Evolutionary conservation across 2,888 invertebrate genomes (phyloP).

Genomic region (Ophraella communa): DNA sequence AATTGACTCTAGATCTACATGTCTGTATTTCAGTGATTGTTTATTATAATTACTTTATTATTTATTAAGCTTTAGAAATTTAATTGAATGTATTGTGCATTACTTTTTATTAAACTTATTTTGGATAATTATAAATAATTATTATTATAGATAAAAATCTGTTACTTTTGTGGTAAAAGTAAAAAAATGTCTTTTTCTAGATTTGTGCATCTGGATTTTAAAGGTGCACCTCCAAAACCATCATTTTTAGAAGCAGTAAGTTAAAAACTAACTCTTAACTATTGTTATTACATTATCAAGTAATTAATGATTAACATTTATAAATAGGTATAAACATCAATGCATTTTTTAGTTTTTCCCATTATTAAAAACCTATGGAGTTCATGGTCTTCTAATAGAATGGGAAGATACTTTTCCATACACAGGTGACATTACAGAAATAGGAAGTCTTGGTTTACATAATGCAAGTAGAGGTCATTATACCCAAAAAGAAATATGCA

Average conservation of each 20-base stretch:
- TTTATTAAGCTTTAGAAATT: too few relatives aligned
- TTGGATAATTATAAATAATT: too few relatives aligned
- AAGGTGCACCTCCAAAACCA: conserved; percentile 75
- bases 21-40: too few relatives aligned
- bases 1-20: too few relatives aligned
- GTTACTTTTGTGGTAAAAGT: too few relatives aligned
- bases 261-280: neutral
- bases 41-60: too few relatives aligned
- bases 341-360: conserved; percentile 67
- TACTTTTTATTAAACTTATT: too few relatives aligned
- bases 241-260: conserved; percentile 65
- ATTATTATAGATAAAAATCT: too few relatives aligned
- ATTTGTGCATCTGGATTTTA: conserved; percentile 76
- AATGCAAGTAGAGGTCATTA: conserved; percentile 68
- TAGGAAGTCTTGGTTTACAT: conserved; percentile 64
- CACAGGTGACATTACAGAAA: conserved; percentile 65
- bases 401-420: conserved; percentile 94
- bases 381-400: conserved; percentile 82
- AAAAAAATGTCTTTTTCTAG: conserved; percentile 37
- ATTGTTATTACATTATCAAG: too few relatives aligned
- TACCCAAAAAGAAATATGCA: conserved; percentile 69
- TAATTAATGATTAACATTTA: too few relatives aligned
- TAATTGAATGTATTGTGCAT: too few relatives aligned
- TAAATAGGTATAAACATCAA: too few relatives aligned
- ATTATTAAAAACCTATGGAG: conserved; percentile 71